Evolutionary conservation across 2,113 vertebrate species (phyloP).

Genomic region (Rhinolophus ferrumequinum): DNA sequence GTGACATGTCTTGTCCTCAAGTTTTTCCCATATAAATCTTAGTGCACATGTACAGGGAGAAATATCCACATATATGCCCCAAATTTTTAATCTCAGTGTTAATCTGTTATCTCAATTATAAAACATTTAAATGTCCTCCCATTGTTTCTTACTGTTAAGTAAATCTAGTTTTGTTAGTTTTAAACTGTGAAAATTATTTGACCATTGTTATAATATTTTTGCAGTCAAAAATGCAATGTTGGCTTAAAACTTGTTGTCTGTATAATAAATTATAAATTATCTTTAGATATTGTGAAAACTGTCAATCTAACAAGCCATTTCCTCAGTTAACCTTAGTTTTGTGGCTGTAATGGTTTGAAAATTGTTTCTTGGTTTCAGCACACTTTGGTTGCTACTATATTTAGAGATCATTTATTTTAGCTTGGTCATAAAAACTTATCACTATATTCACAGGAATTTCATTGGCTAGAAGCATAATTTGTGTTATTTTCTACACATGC

Average conservation of each 20-base stretch:
- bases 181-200: not conserved
- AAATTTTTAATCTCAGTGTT: not conserved
- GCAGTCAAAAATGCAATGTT: not conserved
- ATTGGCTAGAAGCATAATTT: not conserved
- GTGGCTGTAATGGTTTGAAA: not conserved
- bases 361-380: not conserved
- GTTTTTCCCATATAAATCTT: constrained; percentile 1
- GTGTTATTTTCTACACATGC: not conserved
- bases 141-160: not conserved
- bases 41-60: not conserved
- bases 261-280: not conserved
- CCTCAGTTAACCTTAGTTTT: not conserved
- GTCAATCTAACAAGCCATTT: not conserved
- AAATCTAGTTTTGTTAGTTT: constrained; percentile 21
- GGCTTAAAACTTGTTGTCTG: not conserved
- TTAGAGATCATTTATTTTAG: constrained; percentile 14
- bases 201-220: not conserved
- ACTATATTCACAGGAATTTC: not conserved
- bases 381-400: not conserved
- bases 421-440: not conserved
- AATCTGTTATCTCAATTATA: not conserved
- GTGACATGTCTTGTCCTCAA: not conserved
- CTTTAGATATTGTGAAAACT: not conserved
- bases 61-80: not conserved
- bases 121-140: not conserved